phyloP scores from a whole-genome alignment of 2,113 vertebrate species.

The Thunnus maccoyii region DNA sequence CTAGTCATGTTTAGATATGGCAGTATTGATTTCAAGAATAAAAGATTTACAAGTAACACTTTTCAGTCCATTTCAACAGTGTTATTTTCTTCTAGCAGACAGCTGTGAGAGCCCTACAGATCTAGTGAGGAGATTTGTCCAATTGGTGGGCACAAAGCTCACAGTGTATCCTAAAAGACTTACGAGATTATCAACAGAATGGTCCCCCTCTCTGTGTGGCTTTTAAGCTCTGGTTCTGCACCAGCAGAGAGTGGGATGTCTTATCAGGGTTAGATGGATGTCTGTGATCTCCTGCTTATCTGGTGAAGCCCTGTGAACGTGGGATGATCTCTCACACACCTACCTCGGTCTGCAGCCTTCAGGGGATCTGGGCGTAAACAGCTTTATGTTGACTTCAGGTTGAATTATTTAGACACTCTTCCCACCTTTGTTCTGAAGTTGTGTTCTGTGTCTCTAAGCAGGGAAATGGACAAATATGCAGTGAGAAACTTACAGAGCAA shows the following conservation, averaged over 20 bases:
- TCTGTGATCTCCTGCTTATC: constrained; percentile 15
- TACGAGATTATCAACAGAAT: constrained; percentile 44
- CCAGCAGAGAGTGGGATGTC: neutral
- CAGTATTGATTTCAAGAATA: constrained; percentile 41
- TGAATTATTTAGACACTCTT: constrained; percentile 28
- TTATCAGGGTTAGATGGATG: constrained; percentile 9
- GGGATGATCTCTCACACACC: constrained; percentile 13
- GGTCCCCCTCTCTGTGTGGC: neutral
- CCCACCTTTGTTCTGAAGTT: constrained; percentile 17
- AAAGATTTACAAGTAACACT: constrained; percentile 36
- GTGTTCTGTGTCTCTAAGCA: constrained; percentile 20
- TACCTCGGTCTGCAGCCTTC: constrained; percentile 4
- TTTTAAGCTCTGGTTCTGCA: constrained; percentile 13
- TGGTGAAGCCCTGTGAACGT: neutral
- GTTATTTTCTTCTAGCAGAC: constrained; percentile 12
- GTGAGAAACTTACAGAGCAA: constrained; percentile 33
- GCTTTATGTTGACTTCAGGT: constrained; percentile 22
- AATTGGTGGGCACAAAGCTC: constrained; percentile 11
- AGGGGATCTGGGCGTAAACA: neutral
- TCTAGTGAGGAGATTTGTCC: constrained; percentile 39
- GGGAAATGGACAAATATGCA: constrained; percentile 31
- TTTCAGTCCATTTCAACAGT: constrained; percentile 18
- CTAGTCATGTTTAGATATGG: constrained; percentile 1
- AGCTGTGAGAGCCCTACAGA: constrained; percentile 6
- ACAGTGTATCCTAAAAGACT: constrained; percentile 31